phyloP scores from a whole-genome alignment of 2,888 invertebrate species.

The Caenorhabditis wallacei region DNA sequence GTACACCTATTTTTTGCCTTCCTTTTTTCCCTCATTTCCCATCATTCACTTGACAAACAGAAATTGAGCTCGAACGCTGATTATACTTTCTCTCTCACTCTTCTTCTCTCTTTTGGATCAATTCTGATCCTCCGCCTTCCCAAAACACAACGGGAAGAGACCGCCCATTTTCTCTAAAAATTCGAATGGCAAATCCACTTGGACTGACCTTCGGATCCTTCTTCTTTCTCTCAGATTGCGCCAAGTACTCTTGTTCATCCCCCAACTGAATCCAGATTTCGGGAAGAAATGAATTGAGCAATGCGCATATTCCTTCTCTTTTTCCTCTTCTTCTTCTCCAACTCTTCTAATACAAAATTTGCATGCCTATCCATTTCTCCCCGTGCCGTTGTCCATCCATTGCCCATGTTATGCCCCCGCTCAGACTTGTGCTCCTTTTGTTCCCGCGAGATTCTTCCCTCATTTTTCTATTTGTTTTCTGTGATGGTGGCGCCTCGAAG shows the following conservation, averaged over 20 bases:
- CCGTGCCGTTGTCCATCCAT: conserved; percentile 19
- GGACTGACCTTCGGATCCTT: conserved; percentile 49
- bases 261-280: conserved; percentile 45
- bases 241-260: conserved; percentile 40
- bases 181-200: conserved; percentile 45
- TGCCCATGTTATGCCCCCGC: conserved; percentile 44
- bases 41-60: conserved; percentile 55
- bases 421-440: conserved; percentile 33
- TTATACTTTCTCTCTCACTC: conserved; percentile 19
- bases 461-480: conserved; percentile 44
- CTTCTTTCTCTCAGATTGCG: conserved; percentile 29
- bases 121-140: background rate
- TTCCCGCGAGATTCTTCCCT: conserved; percentile 23
- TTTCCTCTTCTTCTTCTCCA: background rate
- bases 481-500: conserved; percentile 44
- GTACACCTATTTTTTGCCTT: conserved; percentile 33
- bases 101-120: background rate
- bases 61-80: conserved; percentile 62
- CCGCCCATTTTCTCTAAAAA: background rate
- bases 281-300: conserved; percentile 20
- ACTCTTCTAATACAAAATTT: conserved; percentile 37
- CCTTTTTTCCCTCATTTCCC: background rate
- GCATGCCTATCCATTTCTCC: conserved; percentile 58
- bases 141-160: conserved; percentile 26
- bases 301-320: conserved; percentile 8